Conservation (phyloP, 2,113 vertebrate species). For the Lutjanus erythropterus region DNA sequence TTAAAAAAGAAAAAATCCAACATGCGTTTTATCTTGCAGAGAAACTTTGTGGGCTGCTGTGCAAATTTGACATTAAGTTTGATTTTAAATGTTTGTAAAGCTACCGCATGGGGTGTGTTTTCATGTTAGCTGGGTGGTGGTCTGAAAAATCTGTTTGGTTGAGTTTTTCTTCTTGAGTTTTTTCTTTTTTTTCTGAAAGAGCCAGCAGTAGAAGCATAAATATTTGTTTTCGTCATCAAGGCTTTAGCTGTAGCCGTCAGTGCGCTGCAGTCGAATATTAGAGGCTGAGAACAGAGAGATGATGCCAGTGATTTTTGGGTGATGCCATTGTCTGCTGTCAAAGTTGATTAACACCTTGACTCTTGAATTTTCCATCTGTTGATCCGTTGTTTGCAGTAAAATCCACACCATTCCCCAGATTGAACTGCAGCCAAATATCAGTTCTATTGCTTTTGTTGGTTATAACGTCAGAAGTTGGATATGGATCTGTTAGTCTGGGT, state of each 20-base stretch:
- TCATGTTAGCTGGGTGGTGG: constrained; percentile 25
- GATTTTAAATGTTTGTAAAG: constrained; percentile 35
- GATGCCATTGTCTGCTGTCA: constrained; percentile 13
- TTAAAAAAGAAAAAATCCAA: constrained; percentile 26
- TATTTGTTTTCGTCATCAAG: constrained; percentile 20
- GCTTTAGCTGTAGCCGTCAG: constrained; percentile 17
- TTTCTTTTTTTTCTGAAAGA: constrained; percentile 24
- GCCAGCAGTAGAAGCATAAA: constrained; percentile 30
- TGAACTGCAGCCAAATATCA: constrained; percentile 15
- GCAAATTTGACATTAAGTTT: constrained; percentile 39
- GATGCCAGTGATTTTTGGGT: constrained; percentile 6
- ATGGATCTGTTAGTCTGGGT: constrained; percentile 43
- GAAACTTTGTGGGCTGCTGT: constrained; percentile 32
- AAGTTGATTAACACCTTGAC: neutral
- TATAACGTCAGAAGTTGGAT: constrained; percentile 33
- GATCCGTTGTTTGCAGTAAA: constrained; percentile 18
- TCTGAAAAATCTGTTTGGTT: constrained; percentile 33
- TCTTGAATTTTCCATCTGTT: neutral
- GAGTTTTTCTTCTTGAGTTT: constrained; percentile 36
- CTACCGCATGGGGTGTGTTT: constrained; percentile 30
- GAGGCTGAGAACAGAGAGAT: constrained; percentile 16
- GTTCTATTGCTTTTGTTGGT: constrained; percentile 8
- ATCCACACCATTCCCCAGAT: constrained; percentile 7
- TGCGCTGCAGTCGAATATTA: constrained; percentile 7
- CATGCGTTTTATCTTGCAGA: constrained; percentile 30